Base-by-base conservation (phyloP, 2,797 vertebrate genomes). In the Emys orbicularis region DNA sequence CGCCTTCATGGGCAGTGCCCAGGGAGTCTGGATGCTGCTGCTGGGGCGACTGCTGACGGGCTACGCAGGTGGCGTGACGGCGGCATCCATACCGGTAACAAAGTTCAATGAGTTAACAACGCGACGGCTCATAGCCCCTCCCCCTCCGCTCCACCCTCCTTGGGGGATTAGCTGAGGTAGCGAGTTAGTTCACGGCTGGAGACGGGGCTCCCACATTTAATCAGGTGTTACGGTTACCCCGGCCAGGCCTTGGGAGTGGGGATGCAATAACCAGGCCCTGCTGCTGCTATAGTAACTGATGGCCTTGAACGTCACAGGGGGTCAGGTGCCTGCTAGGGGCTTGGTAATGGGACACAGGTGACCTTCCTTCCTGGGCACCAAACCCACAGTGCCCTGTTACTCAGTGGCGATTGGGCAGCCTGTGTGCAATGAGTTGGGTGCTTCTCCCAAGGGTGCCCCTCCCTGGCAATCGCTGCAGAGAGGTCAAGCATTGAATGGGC, bases 71-170 rank as follows among this genome's bases (percentile, higher is more conserved):
- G 99, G 99, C 0, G 98, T 99, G 94, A 99, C 99, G 0, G 98
- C 99, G 0, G 99, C 99, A 23, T 99, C 99, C 88, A 99, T 99
- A 97, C 99, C 99, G 95, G 99, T 99, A 98, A 95, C 99, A 0
- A 56, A 0, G 57, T 19, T 16, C 74, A 41, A 23, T 25, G 31
- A 5, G 37, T 72, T 12, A 72, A 41, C 34, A 9, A 4, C 2
- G 34, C 61, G 10, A 19, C 5, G n/a, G 65, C 65, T 21, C n/a
- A 5, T 21, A 9, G 18, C n/a, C 16, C 16, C 18, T 19, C 18
- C 34, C 18, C 65, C n/a, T 21, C 18, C 1, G 4, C 65, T 5
- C 12, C 34, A 19, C 8, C 34, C 8, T 18, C 59, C 57, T 6
- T n/a, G 52, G 29, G 49, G 47, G 29, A 19, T 34, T 19, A 10